Percentiles rank a stretch among this genome's conserved stretches.
phyloP scores from a whole-genome alignment of 92 coral and sea anemone genomes.

The Phymanthus crucifer region DNA sequence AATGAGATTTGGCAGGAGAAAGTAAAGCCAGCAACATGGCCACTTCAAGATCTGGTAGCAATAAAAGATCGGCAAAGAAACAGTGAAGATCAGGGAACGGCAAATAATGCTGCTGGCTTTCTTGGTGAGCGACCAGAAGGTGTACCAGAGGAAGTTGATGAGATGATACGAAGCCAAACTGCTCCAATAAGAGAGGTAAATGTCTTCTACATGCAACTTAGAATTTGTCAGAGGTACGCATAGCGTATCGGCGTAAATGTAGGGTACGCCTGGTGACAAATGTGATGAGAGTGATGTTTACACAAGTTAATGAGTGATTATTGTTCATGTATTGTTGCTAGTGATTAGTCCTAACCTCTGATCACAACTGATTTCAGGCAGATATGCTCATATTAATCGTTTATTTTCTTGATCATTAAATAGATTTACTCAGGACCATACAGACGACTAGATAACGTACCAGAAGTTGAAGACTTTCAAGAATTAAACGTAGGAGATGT shows the following conservation, averaged over 20 bases:
- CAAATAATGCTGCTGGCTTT: constrained; percentile 41
- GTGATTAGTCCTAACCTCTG: too few relatives aligned
- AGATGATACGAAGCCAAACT: constrained; percentile 43
- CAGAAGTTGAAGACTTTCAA: constrained; percentile 26
- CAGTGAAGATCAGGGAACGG: too few relatives aligned
- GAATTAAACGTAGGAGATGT: constrained; percentile 27
- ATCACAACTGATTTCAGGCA: too few relatives aligned
- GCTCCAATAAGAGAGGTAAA: constrained; percentile 52
- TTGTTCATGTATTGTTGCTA: too few relatives aligned
- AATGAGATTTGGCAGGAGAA: constrained; percentile 13
- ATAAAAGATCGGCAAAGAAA: neutral
- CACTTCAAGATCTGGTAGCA: constrained; percentile 27
- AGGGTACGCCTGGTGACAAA: too few relatives aligned
- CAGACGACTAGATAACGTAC: constrained; percentile 34
- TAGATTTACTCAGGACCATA: constrained; percentile 34
- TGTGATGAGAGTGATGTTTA: too few relatives aligned
- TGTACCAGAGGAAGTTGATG: constrained; percentile 36
- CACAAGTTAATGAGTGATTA: too few relatives aligned
- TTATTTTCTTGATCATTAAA: neutral
- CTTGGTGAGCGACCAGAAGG: constrained; percentile 40
- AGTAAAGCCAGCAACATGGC: constrained; percentile 36
- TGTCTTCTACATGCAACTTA: too few relatives aligned
- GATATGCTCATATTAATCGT: neutral
- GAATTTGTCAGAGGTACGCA: too few relatives aligned
- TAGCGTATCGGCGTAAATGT: too few relatives aligned